These are phyloP conservation scores for Metacarcinus magister DNA, from an alignment of 2,888 invertebrate species.

Conservation along the genomic window DNA sequence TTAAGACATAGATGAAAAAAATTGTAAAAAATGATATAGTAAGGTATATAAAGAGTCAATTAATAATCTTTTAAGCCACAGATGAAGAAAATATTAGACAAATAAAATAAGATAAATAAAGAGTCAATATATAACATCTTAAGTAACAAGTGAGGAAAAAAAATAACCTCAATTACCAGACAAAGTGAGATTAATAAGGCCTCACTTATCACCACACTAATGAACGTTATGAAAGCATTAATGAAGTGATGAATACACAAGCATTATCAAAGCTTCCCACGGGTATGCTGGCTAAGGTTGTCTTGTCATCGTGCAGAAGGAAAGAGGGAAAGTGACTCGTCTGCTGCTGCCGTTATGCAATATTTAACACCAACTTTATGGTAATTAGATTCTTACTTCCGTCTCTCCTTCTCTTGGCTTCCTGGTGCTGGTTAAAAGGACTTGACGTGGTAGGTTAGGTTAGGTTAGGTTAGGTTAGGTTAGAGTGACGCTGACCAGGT, in stretches of 20 bases:
- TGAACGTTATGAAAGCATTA: background rate
- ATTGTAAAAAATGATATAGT: no score
- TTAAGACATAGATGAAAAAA: no score
- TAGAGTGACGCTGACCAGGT: background rate
- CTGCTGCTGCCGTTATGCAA: constrained; percentile 4
- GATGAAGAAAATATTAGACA: no score
- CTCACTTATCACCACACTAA: background rate
- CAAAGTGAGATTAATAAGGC: background rate
- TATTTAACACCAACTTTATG: background rate
- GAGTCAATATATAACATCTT: background rate
- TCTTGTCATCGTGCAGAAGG: background rate
- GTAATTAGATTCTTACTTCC: background rate
- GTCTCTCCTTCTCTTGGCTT: background rate
- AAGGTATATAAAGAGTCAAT: no score
- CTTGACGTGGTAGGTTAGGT: background rate
- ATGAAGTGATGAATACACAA: background rate
- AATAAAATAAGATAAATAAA: no score
- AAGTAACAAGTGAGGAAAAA: background rate
- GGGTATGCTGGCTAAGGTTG: background rate
- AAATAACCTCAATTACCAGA: background rate
- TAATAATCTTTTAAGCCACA: no score
- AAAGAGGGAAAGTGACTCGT: background rate
- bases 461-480: background rate
- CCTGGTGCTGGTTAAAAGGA: background rate
- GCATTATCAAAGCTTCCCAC: background rate